phyloP scores from a whole-genome alignment of 1,140 invertebrate genomes.

The Oryzaephilus surinamensis region DNA sequence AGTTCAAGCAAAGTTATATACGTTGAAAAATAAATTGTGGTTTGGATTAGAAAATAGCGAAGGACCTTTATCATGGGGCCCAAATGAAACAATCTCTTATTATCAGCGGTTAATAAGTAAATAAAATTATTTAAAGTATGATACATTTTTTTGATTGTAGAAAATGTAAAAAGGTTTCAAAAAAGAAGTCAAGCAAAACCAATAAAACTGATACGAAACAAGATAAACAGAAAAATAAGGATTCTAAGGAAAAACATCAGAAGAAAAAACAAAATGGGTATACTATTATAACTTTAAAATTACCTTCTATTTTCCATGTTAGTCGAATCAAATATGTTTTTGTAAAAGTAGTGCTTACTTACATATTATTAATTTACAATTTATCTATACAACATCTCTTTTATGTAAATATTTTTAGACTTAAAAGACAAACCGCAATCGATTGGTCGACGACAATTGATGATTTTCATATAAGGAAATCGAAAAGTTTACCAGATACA shows the following conservation, averaged over 20 bases:
- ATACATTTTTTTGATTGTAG: neutral
- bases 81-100: neutral
- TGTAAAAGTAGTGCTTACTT: too few relatives aligned
- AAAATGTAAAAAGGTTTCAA: constrained; percentile 1
- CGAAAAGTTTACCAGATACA: constrained; percentile 12
- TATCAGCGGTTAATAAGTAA: constrained; percentile 1
- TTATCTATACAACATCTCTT: constrained; percentile 1
- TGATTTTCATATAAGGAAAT: constrained; percentile 11
- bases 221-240: too few relatives aligned
- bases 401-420: constrained; percentile 11
- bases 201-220: too few relatives aligned
- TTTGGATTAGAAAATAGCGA: constrained; percentile 29
- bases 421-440: constrained; percentile 16
- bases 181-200: neutral
- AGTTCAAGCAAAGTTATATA: constrained; percentile 32
- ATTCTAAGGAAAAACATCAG: neutral
- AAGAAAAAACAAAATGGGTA: constrained; percentile 11
- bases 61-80: constrained; percentile 48
- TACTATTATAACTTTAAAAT: constrained; percentile 8
- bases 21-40: constrained; percentile 33
- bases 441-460: constrained; percentile 12
- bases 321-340: too few relatives aligned
- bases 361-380: too few relatives aligned
- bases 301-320: constrained; percentile 1
- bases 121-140: neutral